Conservation (phyloP, 2,888 invertebrate species). For the Hemicrepidius hirtus region DNA sequence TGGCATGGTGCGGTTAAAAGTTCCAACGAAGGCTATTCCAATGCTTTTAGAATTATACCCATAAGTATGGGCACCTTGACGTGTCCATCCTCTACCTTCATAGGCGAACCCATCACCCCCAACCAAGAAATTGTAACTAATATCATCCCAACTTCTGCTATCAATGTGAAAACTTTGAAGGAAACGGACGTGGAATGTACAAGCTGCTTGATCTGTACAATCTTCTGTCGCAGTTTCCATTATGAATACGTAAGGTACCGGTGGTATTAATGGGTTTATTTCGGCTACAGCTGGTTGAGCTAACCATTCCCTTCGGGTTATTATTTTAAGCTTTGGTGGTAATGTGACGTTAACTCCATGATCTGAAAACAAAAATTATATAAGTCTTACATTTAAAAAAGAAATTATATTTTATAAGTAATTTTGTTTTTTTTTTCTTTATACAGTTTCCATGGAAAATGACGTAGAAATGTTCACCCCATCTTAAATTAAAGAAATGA, state of each 20-base stretch:
- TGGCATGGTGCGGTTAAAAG: conserved; percentile 76
- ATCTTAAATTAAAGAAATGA: too few relatives aligned
- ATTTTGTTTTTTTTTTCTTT: too few relatives aligned
- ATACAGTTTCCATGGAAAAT: too few relatives aligned
- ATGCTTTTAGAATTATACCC: conserved; percentile 80
- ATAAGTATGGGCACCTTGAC: conserved; percentile 81
- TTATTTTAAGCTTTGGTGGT: conserved; percentile 72
- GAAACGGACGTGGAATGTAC: conserved; percentile 76
- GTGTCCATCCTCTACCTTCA: conserved; percentile 85
- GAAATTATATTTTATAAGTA: too few relatives aligned
- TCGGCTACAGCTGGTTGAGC: conserved; percentile 75
- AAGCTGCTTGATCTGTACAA: conserved; percentile 76
- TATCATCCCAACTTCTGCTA: conserved; percentile 78
- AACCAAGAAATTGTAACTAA: conserved; percentile 85
- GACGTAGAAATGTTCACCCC: too few relatives aligned
- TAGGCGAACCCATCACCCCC: conserved; percentile 87
- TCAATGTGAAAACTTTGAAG: conserved; percentile 84
- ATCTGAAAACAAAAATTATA: conserved; percentile 57
- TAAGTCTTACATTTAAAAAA: too few relatives aligned
- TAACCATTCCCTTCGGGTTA: conserved; percentile 79
- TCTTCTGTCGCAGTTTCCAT: conserved; percentile 79
- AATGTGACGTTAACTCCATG: conserved; percentile 52
- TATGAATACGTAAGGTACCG: conserved; percentile 77
- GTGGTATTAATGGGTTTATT: conserved; percentile 69
- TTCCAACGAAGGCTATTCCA: conserved; percentile 84